Conservation (phyloP, 2,888 invertebrate genomes). For the Drepana falcataria region DNA sequence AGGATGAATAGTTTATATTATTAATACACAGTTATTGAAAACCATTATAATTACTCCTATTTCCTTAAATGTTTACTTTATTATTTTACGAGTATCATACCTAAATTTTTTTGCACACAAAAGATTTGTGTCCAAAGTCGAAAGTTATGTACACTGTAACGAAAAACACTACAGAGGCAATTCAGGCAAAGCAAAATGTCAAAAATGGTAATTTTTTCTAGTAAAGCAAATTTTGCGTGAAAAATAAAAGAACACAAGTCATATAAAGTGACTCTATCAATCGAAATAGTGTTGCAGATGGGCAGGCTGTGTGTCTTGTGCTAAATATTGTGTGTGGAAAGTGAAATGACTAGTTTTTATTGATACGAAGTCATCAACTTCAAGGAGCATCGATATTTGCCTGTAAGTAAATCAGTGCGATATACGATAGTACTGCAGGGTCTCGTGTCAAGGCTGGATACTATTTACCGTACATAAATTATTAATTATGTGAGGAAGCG, state of each 20-base stretch:
- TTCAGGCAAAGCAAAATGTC: conserved; percentile 32
- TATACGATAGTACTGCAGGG: conserved; percentile 19
- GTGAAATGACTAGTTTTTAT: conserved; percentile 29
- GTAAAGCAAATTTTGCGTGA: conserved; percentile 43
- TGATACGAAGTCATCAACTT: conserved; percentile 18
- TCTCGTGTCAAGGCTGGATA: conserved; percentile 29
- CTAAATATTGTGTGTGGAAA: conserved; percentile 22
- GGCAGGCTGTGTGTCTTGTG: conserved; percentile 29
- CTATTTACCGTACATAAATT: conserved; percentile 30
- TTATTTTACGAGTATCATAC: no score
- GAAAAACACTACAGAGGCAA: no score
- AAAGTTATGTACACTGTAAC: no score
- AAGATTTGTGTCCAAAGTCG: no score
- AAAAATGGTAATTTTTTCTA: conserved; percentile 49
- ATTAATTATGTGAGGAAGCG: conserved; percentile 45
- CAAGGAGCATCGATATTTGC: conserved; percentile 27
- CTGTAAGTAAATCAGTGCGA: conserved; percentile 15
- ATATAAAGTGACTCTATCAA: conserved; percentile 26
- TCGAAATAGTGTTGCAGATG: conserved; percentile 27
- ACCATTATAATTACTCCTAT: no score
- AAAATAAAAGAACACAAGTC: conserved; percentile 33
- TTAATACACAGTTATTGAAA: no score
- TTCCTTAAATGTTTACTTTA: no score
- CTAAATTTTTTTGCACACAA: no score
- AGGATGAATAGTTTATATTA: no score